A percentile compares a stretch with the other conserved stretches of the same genome.
These are phyloP conservation scores for Atrichornis clamosus DNA, from an alignment of 2,113 vertebrate genomes.

Conservation along the genomic window DNA sequence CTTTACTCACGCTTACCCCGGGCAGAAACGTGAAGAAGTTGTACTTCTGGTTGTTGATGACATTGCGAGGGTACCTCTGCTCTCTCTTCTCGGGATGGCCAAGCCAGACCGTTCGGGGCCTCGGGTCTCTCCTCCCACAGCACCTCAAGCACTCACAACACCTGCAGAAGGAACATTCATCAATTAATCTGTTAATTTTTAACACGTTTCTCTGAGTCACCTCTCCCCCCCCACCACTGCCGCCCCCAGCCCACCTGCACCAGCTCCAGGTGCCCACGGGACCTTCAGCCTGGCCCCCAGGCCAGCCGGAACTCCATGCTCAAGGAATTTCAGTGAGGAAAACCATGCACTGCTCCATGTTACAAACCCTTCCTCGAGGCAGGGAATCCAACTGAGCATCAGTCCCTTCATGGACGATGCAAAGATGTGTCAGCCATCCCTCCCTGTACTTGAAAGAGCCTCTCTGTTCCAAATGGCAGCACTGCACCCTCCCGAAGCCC, in stretches of 20 bases:
- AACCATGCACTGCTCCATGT: fast-evolving
- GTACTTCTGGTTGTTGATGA: constrained; percentile 99
- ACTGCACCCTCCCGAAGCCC: neutral
- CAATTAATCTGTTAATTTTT: neutral
- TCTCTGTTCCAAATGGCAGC: neutral
- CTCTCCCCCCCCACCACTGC: neutral
- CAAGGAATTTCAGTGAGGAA: fast-evolving
- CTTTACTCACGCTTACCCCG: constrained; percentile 74
- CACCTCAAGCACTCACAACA: constrained; percentile 93
- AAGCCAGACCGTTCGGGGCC: constrained; percentile 93
- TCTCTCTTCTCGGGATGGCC: constrained; percentile 97
- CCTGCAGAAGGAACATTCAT: constrained; percentile 56
- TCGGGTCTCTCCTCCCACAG: constrained; percentile 89
- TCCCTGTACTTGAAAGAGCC: neutral
- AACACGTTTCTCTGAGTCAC: neutral
- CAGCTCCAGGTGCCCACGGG: fast-evolving
- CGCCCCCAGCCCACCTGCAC: neutral
- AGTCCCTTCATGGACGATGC: neutral
- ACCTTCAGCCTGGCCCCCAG: neutral
- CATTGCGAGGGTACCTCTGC: constrained; percentile 94
- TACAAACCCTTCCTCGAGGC: neutral
- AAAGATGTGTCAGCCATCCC: neutral
- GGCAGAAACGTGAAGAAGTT: constrained; percentile 97
- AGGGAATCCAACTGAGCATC: fast-evolving
- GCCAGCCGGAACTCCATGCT: neutral